These are phyloP conservation scores for Ellobium chinense DNA, from an alignment of 2,888 invertebrate genomes.

Conservation along the genomic window DNA sequence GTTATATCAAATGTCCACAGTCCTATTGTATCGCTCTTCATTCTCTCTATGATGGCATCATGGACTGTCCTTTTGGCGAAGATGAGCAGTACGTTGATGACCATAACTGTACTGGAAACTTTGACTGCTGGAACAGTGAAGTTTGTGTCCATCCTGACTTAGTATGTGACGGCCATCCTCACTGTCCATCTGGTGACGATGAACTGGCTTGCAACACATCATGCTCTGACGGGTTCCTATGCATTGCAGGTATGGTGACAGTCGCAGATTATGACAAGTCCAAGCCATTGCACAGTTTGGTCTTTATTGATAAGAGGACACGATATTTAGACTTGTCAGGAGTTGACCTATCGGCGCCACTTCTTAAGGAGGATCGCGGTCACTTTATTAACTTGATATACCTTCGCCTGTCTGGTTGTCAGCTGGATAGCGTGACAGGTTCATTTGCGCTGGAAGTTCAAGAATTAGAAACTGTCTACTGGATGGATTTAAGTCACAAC, in stretches of 20 bases:
- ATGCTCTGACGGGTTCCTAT: slow-evolving; percentile 13
- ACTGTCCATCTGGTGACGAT: slow-evolving; percentile 23
- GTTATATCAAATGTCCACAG: slow-evolving; percentile 12
- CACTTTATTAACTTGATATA: neutral
- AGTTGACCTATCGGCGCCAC: neutral
- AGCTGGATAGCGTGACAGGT: neutral
- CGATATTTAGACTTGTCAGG: slow-evolving; percentile 1
- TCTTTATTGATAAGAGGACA: neutral
- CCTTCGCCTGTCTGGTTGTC: neutral
- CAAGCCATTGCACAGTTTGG: neutral
- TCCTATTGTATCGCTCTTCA: slow-evolving; percentile 34
- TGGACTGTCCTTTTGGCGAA: slow-evolving; percentile 31
- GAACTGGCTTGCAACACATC: slow-evolving; percentile 16
- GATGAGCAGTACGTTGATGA: neutral
- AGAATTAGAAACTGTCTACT: neutral
- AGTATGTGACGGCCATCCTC: slow-evolving; percentile 13
- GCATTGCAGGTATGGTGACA: neutral
- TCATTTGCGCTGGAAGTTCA: neutral
- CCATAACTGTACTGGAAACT: neutral
- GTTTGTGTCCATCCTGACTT: slow-evolving; percentile 30
- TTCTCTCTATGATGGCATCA: neutral
- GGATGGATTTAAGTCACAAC: neutral
- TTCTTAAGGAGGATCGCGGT: neutral
- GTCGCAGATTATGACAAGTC: neutral
- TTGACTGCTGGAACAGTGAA: slow-evolving; percentile 18